These are phyloP conservation scores for Onychomys leucogaster DNA, from an alignment of 2,797 vertebrate species.

Conservation along the genomic window DNA sequence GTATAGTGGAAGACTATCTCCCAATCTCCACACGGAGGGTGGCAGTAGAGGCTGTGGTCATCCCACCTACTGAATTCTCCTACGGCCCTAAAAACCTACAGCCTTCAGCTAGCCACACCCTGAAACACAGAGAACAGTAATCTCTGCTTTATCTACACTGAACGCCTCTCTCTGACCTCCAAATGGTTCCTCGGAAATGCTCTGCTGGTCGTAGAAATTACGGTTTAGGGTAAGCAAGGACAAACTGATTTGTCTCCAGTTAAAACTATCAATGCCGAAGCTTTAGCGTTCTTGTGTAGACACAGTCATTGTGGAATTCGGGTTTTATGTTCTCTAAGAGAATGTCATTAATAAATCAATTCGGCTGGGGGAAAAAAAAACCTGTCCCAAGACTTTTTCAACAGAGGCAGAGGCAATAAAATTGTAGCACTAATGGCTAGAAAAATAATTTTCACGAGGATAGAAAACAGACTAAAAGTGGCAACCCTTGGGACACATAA, in stretches of 20 bases:
- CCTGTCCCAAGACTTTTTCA: not conserved
- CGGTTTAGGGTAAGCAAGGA: not conserved
- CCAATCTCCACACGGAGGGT: not conserved
- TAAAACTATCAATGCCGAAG: slow-evolving; percentile 4
- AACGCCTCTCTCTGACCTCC: not conserved
- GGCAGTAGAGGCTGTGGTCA: not conserved
- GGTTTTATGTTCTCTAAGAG: not conserved
- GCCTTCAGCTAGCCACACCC: not conserved
- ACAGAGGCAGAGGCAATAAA: slow-evolving; percentile 14
- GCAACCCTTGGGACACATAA: slow-evolving; percentile 13
- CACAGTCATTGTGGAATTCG: not conserved
- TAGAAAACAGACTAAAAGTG: slow-evolving; percentile 23
- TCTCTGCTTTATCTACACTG: not conserved
- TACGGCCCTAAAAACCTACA: not conserved
- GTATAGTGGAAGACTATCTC: not conserved
- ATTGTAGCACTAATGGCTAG: slow-evolving; percentile 29
- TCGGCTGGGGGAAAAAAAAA: not conserved
- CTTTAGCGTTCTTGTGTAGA: not conserved
- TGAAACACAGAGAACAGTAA: not conserved
- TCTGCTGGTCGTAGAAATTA: not conserved
- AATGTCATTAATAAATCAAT: slow-evolving; percentile 5
- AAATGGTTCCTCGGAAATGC: not conserved
- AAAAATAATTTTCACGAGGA: slow-evolving; percentile 60
- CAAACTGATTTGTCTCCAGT: not conserved
- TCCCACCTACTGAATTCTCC: not conserved